Evolutionary conservation across 2,113 vertebrate genomes (phyloP).

Genomic region (Acrocephalus arundinaceus): DNA sequence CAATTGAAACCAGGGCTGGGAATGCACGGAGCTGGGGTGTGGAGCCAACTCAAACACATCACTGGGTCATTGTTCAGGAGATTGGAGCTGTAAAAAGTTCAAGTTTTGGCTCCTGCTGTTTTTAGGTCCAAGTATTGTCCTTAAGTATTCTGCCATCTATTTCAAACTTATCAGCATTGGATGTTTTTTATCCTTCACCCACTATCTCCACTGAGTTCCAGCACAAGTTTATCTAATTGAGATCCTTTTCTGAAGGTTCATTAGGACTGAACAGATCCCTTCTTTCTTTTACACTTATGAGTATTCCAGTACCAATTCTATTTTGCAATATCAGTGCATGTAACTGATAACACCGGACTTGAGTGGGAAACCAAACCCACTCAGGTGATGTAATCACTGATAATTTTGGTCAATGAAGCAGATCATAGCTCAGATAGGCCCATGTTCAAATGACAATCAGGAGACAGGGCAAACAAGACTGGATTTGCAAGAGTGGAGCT

Average conservation of each 20-base stretch:
- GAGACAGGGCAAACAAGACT: background rate
- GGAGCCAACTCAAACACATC: background rate
- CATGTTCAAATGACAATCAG: background rate
- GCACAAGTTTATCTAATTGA: background rate
- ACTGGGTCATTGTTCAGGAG: background rate
- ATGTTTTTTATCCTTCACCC: background rate
- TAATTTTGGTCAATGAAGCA: background rate
- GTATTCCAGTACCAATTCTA: background rate
- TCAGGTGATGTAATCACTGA: background rate
- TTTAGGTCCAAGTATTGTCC: background rate
- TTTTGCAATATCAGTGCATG: background rate
- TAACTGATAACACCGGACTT: background rate
- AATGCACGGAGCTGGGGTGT: background rate
- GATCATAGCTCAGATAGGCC: background rate
- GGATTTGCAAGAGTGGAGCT: background rate
- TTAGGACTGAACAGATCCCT: background rate
- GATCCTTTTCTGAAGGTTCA: background rate
- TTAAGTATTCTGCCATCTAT: background rate
- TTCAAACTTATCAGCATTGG: background rate
- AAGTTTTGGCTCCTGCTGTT: background rate
- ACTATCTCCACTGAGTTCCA: background rate
- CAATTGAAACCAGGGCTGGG: constrained; percentile 43
- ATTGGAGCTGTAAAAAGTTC: background rate
- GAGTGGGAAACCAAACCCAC: background rate
- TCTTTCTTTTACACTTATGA: background rate